phyloP scores from a whole-genome alignment of 2,113 vertebrate species.

The Festucalex cinctus region DNA sequence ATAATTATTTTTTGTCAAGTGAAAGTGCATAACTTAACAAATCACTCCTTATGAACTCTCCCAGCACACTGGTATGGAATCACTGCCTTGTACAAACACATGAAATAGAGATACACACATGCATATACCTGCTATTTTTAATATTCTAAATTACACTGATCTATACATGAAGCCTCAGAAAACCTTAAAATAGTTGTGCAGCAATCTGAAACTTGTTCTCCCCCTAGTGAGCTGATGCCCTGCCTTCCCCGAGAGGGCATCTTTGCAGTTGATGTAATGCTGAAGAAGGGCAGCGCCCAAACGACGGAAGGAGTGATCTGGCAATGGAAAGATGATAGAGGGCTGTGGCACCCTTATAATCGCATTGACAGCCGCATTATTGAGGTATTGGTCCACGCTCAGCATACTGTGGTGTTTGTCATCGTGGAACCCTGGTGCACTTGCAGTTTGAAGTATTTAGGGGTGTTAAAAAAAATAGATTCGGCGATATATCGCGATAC shows the following conservation, averaged over 20 bases:
- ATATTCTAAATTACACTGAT: not conserved
- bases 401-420: not conserved
- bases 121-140: not conserved
- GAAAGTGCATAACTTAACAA: too few species aligned
- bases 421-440: not conserved
- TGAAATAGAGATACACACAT: not conserved
- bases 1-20: too few species aligned
- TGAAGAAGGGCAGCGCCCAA: constrained; percentile 97
- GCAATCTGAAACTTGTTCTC: not conserved
- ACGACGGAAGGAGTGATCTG: constrained; percentile 95
- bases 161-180: not conserved
- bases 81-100: too few species aligned
- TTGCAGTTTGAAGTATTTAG: not conserved
- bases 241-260: constrained; percentile 98
- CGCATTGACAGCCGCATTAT: constrained; percentile 99
- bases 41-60: too few species aligned
- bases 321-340: constrained; percentile 97
- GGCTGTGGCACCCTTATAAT: constrained; percentile 98
- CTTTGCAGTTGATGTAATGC: constrained; percentile 97
- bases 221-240: constrained; percentile 92
- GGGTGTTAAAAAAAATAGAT: too few species aligned
- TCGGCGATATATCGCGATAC: too few species aligned
- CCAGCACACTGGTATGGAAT: too few species aligned
- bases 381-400: constrained; percentile 79
- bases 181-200: not conserved